These are phyloP conservation scores for Antheraea mylitta DNA, from an alignment of 1,140 invertebrate genomes.

Conservation along the genomic window DNA sequence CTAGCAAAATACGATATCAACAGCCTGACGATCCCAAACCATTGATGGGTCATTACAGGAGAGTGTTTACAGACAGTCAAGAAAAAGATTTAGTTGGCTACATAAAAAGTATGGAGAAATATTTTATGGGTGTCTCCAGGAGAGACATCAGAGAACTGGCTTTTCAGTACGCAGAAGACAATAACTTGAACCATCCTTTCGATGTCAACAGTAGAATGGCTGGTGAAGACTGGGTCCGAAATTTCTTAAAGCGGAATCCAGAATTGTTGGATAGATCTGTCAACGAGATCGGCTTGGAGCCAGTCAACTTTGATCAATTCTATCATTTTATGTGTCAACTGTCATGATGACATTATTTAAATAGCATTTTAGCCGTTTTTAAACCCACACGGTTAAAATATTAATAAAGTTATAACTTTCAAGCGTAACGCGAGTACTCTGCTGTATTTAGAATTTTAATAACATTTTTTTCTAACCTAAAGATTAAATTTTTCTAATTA, in stretches of 20 bases:
- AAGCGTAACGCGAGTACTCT: not conserved
- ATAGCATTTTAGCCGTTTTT: not conserved
- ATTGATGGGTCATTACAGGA: conserved; percentile 65
- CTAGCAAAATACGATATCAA: conserved; percentile 68
- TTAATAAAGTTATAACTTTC: not conserved
- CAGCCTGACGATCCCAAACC: conserved; percentile 67
- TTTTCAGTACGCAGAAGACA: conserved; percentile 70
- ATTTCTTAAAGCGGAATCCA: conserved; percentile 69
- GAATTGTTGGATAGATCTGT: conserved; percentile 61
- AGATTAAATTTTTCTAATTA: not conserved
- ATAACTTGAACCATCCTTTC: conserved; percentile 67
- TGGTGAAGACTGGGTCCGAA: conserved; percentile 72
- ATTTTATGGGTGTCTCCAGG: conserved; percentile 68
- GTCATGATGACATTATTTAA: conserved; percentile 48
- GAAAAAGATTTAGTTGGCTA: conserved; percentile 71
- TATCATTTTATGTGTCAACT: conserved; percentile 73
- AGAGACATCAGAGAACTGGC: conserved; percentile 69
- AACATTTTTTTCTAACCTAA: not conserved
- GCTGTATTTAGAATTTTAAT: not conserved
- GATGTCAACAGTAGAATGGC: conserved; percentile 69
- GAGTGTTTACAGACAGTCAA: conserved; percentile 70
- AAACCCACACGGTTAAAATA: not conserved
- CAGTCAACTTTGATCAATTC: conserved; percentile 73
- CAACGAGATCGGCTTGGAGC: conserved; percentile 57
- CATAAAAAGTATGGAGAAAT: conserved; percentile 72